A percentile compares a stretch with the other conserved stretches of the same genome.
These are phyloP conservation scores for Nothocercus nigrocapillus DNA, from an alignment of 2,113 vertebrate genomes.

Conservation along the genomic window DNA sequence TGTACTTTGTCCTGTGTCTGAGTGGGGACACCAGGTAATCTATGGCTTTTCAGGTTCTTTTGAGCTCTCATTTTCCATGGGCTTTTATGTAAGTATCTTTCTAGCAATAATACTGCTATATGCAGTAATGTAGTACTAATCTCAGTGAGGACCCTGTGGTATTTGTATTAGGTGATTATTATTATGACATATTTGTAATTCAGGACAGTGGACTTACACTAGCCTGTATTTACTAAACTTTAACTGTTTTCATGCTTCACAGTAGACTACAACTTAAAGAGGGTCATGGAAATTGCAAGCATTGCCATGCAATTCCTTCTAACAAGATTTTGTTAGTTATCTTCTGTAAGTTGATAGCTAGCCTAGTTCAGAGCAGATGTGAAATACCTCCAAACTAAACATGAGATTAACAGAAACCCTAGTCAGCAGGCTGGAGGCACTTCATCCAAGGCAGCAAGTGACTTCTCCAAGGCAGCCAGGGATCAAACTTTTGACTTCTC, in stretches of 20 bases:
- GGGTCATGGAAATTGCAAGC: neutral
- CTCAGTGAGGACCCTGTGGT: neutral
- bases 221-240: neutral
- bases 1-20: neutral
- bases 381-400: neutral
- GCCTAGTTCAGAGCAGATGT: neutral
- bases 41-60: neutral
- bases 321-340: neutral
- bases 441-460: neutral
- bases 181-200: neutral
- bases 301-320: neutral
- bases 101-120: neutral
- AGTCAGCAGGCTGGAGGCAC: neutral
- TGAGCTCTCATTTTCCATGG: neutral
- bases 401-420: neutral
- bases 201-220: neutral
- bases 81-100: neutral
- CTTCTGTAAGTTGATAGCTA: neutral
- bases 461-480: constrained; percentile 15
- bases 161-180: neutral
- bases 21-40: neutral
- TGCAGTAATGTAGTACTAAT: neutral
- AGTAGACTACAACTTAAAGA: neutral
- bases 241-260: neutral
- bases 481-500: constrained; percentile 63